These are phyloP conservation scores for Selenia dentaria DNA, from an alignment of 2,888 invertebrate genomes.

Conservation along the genomic window DNA sequence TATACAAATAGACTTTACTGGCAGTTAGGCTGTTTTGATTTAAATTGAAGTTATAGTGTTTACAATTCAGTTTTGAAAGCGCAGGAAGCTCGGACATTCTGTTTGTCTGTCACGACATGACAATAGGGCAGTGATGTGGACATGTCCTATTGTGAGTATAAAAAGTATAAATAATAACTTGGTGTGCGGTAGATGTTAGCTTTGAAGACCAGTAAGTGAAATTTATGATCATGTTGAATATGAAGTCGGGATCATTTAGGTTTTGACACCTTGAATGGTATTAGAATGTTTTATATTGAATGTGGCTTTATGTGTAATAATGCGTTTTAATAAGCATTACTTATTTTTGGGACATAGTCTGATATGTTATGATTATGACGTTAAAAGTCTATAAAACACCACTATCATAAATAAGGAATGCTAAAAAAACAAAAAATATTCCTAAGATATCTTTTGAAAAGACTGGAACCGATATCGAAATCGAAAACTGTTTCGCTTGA, in stretches of 20 bases:
- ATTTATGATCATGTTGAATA: conserved; percentile 43
- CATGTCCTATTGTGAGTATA: conserved; percentile 45
- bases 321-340: too few species aligned
- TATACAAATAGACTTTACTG: not conserved
- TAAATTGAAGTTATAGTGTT: conserved; percentile 35
- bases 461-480: not conserved
- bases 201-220: conserved; percentile 36
- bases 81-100: conserved; percentile 69
- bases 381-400: too few species aligned
- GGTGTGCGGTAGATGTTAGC: conserved; percentile 48
- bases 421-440: too few species aligned
- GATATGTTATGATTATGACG: too few species aligned
- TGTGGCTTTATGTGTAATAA: too few species aligned
- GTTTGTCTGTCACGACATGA: conserved; percentile 65
- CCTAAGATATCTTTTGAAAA: not conserved
- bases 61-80: conserved; percentile 64
- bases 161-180: conserved; percentile 41
- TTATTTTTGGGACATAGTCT: too few species aligned
- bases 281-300: conserved; percentile 4
- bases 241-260: conserved; percentile 23
- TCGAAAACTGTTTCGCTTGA: not conserved
- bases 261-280: conserved; percentile 16
- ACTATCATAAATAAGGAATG: too few species aligned
- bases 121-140: conserved; percentile 55
- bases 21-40: not conserved